Percentiles rank a stretch among this genome's conserved stretches.
Conservation (phyloP, 2,113 vertebrate species). For the Peromyscus polionotus region DNA sequence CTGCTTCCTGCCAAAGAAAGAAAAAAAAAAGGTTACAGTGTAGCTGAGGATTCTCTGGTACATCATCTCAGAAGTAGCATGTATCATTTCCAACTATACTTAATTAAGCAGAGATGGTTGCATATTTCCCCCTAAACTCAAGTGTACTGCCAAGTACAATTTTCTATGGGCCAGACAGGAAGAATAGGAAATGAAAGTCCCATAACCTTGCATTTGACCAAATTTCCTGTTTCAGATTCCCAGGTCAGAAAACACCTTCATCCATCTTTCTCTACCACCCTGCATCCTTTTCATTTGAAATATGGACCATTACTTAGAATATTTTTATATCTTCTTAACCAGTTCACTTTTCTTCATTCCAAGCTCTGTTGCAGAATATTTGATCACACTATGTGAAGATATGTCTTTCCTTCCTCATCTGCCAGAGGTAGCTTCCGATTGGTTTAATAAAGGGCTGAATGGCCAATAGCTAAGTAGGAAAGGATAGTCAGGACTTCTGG, state of each 20-base stretch:
- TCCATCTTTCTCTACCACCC: neutral
- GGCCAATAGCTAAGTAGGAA: no score
- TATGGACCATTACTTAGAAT: neutral
- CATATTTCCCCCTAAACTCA: neutral
- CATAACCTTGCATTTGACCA: neutral
- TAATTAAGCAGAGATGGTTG: neutral
- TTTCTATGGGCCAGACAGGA: neutral
- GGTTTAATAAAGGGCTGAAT: neutral
- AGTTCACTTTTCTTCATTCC: neutral
- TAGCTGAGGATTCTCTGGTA: neutral
- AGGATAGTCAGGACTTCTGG: no score
- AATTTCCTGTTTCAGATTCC: constrained; percentile 26
- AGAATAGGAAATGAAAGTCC: neutral
- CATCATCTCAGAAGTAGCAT: neutral
- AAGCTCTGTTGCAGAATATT: neutral
- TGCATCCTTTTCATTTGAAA: neutral
- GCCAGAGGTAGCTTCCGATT: neutral
- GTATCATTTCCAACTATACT: neutral
- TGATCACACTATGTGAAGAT: neutral
- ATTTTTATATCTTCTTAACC: neutral
- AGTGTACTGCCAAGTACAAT: neutral
- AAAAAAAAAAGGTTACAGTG: neutral
- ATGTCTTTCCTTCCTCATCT: neutral
- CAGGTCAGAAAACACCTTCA: neutral
- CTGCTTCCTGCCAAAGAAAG: neutral